Evolutionary conservation across 2,113 vertebrate genomes (phyloP), one percentile per base, ranked within the genome.

Genomic region (Dipodomys stephensi): DNA sequence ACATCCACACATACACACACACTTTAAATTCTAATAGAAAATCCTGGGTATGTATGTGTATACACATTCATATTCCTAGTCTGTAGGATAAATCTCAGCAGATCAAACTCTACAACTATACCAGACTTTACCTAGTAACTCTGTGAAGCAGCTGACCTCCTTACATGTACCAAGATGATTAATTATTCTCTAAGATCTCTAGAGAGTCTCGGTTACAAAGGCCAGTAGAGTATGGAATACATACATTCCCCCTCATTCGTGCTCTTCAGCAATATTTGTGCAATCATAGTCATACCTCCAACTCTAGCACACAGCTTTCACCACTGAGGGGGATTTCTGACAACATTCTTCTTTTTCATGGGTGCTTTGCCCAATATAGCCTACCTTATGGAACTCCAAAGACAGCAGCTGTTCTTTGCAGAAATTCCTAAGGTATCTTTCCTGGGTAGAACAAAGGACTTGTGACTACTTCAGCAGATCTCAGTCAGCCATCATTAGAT

Each of bases 191-290:
- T 20, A 13, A 22, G 30, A 7, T 19, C 25, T 72, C 35, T 0
- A 0, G 35, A 46, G 7, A 71, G 12, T 46, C 35, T 57, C 32
- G 68, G 67, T 28, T 11, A 20, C 15, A 60, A 12, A 46, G 28
- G 32, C 12, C 23, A 2, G 35, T 0, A 23, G 30, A 65, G 18
- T 1, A 0, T 10, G 2, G 20, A 44, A 25, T 13, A 5, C 22
- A 12, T 1, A 10, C 0, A 12, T 3, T 39, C 6, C 22, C 35
- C 4, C 5, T 72, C 65, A 27, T 7, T n/a, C 32, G 16, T 2
- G 30, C 11, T 49, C 25, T 11, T 69, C 20, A 10, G 20, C 19
- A 7, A 11, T 22, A 19, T 57, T 76, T 73, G n/a, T 65, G 49
- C 25, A 32, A 46, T 22, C 72, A 35, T 0, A 7, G 5, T 60